Evolutionary conservation across 2,888 invertebrate species (phyloP), one percentile per base, ranked within the genome.

Genomic region (Hemaris fuciformis): DNA sequence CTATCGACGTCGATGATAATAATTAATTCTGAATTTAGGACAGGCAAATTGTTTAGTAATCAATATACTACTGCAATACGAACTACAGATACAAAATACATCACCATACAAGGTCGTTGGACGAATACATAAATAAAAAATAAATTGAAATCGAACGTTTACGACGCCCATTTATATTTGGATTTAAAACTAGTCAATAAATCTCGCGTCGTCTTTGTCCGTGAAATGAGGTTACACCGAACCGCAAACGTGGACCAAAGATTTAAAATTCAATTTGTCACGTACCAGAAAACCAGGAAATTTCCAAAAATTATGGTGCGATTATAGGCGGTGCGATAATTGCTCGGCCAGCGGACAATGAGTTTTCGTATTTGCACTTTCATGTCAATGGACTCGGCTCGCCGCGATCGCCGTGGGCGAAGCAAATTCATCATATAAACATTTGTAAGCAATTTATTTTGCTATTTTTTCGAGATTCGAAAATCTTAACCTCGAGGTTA

Each of bases 401-500:
- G 10, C 20, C 1, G 20, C 8, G 18, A 31, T 31, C 45, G 18
- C 15, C 53, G 53, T 53, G 53, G 53, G 53, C 31, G 53, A 53
- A 53, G 10, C 20, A 27, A 27, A 53, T 53, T 53, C 53, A 7
- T 53, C 53, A 20, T 18, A 48, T 25, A 18, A 31, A 53, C 53
- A 53, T 31, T 10, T 27, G 18, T 20, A 27, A 27, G 31, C 53
- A 31, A 53, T 53, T 31, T 31, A 27, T 10, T 53, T 53, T 20
- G 27, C 53, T 53, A 53, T 53, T 31, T 53, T 53, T 53, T 48
- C 15, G 53, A 53, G 31, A 27, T 53, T 31, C 18, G 31, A 53
- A 53, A 53, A 53, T 31, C 27, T 31, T 31, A 18, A 53, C 31
- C 20, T 27, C 53, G 53, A 31, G 53, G 53, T 53, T 53, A 53